Evolutionary conservation across 2,888 invertebrate species (phyloP).

Genomic region (Tyria jacobaeae): DNA sequence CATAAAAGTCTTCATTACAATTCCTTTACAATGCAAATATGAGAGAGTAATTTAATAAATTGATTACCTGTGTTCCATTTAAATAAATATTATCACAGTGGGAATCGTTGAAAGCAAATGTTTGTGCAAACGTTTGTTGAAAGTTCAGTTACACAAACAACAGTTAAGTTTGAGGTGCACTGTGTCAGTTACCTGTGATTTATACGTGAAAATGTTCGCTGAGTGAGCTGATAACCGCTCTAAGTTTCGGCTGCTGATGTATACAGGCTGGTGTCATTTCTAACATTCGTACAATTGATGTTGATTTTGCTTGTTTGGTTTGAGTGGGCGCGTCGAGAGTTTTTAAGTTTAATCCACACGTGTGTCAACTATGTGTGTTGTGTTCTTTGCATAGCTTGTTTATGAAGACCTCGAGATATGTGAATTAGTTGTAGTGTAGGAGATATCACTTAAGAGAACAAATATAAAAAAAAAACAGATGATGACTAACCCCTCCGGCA

Average conservation of each 20-base stretch:
- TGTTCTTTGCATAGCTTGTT: too few relatives aligned
- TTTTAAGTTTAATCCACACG: too few relatives aligned
- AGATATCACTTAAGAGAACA: too few relatives aligned
- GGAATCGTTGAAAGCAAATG: not conserved
- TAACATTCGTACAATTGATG: not conserved
- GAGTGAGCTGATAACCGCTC: constrained; percentile 1
- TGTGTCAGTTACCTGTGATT: constrained; percentile 17
- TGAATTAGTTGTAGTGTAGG: too few relatives aligned
- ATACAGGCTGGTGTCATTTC: not conserved
- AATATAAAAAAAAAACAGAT: too few relatives aligned
- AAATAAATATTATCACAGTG: not conserved
- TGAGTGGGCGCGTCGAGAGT: too few relatives aligned
- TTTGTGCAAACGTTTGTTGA: constrained; percentile 27
- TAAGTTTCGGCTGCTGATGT: not conserved
- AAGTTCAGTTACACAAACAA: constrained; percentile 25
- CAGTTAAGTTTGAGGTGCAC: constrained; percentile 36
- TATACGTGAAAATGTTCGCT: constrained; percentile 8
- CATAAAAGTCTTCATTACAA: not conserved
- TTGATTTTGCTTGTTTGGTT: too few relatives aligned
- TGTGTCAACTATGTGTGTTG: too few relatives aligned
- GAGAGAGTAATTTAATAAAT: not conserved
- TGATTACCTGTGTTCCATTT: not conserved
- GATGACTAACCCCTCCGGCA: too few relatives aligned
- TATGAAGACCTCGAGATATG: too few relatives aligned
- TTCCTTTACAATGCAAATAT: not conserved